Evolutionary conservation across 1,140 invertebrate species (phyloP).

Genomic region (Globodera ellingtonae): DNA sequence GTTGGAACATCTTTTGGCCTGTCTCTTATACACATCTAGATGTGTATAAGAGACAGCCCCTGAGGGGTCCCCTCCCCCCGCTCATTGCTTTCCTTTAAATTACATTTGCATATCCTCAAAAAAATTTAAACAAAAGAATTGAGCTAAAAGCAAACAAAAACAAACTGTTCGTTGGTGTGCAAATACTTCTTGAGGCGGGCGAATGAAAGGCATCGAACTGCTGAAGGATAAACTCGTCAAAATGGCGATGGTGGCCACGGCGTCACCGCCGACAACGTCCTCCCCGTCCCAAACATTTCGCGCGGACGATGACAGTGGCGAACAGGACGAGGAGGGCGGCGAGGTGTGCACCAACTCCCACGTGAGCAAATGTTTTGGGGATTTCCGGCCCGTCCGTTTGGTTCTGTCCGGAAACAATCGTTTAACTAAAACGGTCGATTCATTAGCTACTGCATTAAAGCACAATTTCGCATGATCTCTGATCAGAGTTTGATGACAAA

Average conservation of each 20-base stretch:
- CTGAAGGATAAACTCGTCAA: background rate
- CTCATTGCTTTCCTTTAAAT: background rate
- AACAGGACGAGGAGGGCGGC: background rate
- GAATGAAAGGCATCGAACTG: constrained; percentile 8
- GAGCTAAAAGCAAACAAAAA: background rate
- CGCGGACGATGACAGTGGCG: background rate
- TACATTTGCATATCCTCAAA: background rate
- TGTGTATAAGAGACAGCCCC: too few species aligned
- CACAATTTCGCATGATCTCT: too few species aligned
- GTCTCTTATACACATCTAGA: too few species aligned
- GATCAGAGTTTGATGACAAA: too few species aligned
- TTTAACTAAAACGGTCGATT: too few species aligned
- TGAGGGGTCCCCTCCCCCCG: background rate
- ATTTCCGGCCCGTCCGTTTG: background rate
- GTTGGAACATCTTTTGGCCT: too few species aligned
- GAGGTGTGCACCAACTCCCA: constrained; percentile 40
- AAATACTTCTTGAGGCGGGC: background rate
- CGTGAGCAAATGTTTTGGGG: constrained; percentile 14
- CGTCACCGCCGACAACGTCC: background rate
- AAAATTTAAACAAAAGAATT: background rate
- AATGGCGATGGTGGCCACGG: background rate
- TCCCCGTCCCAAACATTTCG: background rate
- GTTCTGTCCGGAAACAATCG: too few species aligned
- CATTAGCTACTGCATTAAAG: too few species aligned
- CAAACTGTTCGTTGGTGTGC: background rate